Percentiles rank a stretch among this genome's conserved stretches.
Evolutionary conservation across 2,888 invertebrate species (phyloP).

Genomic region (Helicoverpa assulta): DNA sequence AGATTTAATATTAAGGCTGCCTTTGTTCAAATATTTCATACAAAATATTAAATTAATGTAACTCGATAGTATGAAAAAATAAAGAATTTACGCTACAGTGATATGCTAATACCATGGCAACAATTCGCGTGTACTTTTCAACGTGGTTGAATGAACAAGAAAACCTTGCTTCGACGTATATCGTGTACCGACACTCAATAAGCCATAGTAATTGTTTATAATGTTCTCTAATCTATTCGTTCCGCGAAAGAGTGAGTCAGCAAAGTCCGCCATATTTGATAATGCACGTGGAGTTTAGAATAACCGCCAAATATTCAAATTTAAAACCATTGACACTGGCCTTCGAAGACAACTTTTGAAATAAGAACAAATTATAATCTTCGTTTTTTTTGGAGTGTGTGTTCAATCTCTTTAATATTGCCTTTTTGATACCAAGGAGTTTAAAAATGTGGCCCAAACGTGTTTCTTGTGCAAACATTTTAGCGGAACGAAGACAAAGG

Average conservation of each 20-base stretch:
- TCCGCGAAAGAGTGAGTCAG: slow-evolving; percentile 56
- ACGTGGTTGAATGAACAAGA: slow-evolving; percentile 31
- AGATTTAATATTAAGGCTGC: neutral
- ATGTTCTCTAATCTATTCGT: slow-evolving; percentile 44
- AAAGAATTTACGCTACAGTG: neutral
- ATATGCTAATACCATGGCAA: slow-evolving; percentile 5
- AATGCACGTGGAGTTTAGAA: slow-evolving; percentile 41
- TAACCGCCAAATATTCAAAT: slow-evolving; percentile 13
- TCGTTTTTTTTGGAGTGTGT: neutral
- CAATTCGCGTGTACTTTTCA: slow-evolving; percentile 22
- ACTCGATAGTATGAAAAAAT: neutral
- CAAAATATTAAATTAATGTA: neutral
- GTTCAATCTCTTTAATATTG: slow-evolving; percentile 31
- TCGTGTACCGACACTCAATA: slow-evolving; percentile 14
- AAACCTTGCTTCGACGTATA: slow-evolving; percentile 22
- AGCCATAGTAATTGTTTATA: slow-evolving; percentile 21
- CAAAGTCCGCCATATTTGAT: slow-evolving; percentile 11
- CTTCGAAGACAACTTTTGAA: slow-evolving; percentile 1
- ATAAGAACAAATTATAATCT: slow-evolving; percentile 1
- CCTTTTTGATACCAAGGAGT: slow-evolving; percentile 35
- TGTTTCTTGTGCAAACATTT: slow-evolving; percentile 60
- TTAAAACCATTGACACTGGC: neutral
- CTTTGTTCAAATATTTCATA: neutral
- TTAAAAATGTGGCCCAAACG: slow-evolving; percentile 40
- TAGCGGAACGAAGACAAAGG: slow-evolving; percentile 59